Evolutionary conservation across 35 echinoderm and acorn worm genomes (phyloP), one percentile per base, ranked within the genome.

Genomic region (Strongylocentrotus purpuratus): DNA sequence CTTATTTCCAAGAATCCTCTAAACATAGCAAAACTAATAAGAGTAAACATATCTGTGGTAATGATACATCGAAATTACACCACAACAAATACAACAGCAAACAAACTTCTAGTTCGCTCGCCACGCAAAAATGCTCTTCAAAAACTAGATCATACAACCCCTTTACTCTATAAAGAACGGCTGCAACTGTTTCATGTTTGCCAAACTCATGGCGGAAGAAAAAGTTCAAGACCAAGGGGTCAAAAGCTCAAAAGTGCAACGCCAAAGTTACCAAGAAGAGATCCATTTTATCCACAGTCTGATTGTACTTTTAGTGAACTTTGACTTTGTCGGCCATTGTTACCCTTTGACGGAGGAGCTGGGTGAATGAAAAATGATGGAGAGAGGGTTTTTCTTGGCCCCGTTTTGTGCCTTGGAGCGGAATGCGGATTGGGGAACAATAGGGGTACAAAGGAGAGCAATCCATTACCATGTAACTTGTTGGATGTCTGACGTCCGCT

Each of bases 401-500:
- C 33, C 86, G 31, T 32, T 89, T 45, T 25, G 6, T 45, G 45
- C 87, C 87, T 89, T 25, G 32, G 87, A 89, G 87, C 33, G 45
- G 87, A 89, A 45, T 46, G 87, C 32, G 33, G 87, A 89, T 33
- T 33, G 87, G 87, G 87, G 87, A 89, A 89, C 87, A 89, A 89
- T 89, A 17, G 45, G 0, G 33, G 33, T 2, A 89, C 87, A 89
- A 89, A 18, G 3, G 87, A 33, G 11, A 45, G 33, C 87, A 89
- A 89, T 89, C 87, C 87, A 89, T 89, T 89, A 89, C 45, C 87
- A 89, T 89, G 87, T 89, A 89, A 89, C 87, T 89, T 89, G 87
- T 89, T 89, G 87, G 87, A 89, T 89, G 87, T 89, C 87, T 89
- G 45, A 78, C 65, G 65, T 78, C 65, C 65, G 65, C 7, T 78